Evolutionary conservation across 92 coral and sea anemone genomes (phyloP).

Genomic region (Paramuricea clavata): DNA sequence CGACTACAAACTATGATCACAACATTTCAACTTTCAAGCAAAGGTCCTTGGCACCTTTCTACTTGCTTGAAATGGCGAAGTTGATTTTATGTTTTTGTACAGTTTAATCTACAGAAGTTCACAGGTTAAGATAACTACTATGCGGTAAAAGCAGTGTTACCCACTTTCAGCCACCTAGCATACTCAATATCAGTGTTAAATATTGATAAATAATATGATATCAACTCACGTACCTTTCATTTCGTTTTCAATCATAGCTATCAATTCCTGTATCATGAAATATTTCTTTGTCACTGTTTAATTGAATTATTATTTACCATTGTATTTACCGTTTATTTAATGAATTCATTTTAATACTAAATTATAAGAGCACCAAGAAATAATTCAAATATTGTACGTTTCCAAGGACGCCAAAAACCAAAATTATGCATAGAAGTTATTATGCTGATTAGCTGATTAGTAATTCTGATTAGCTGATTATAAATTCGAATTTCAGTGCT

Average conservation of each 20-base stretch:
- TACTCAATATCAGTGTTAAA: no score
- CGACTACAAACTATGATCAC: no score
- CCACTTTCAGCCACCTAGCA: no score
- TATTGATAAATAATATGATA: no score
- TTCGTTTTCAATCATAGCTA: conserved; percentile 20
- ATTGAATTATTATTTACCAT: no score
- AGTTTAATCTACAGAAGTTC: no score
- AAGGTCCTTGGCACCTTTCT: no score
- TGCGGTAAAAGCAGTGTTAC: no score
- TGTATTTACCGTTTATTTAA: not conserved
- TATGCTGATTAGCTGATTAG: not conserved
- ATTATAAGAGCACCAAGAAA: not conserved
- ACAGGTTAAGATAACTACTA: no score
- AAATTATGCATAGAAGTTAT: not conserved
- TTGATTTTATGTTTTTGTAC: no score
- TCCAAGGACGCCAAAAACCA: conserved; percentile 34
- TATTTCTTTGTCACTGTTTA: not conserved
- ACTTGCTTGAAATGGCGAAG: no score
- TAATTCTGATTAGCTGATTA: not conserved
- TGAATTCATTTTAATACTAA: not conserved
- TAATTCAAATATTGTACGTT: not conserved
- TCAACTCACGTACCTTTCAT: conserved; percentile 1
- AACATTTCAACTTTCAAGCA: no score
- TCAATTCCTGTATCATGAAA: not conserved
- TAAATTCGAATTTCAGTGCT: not conserved